Conservation (phyloP, 2,113 vertebrate genomes). For the Cephalopholis sonnerati region DNA sequence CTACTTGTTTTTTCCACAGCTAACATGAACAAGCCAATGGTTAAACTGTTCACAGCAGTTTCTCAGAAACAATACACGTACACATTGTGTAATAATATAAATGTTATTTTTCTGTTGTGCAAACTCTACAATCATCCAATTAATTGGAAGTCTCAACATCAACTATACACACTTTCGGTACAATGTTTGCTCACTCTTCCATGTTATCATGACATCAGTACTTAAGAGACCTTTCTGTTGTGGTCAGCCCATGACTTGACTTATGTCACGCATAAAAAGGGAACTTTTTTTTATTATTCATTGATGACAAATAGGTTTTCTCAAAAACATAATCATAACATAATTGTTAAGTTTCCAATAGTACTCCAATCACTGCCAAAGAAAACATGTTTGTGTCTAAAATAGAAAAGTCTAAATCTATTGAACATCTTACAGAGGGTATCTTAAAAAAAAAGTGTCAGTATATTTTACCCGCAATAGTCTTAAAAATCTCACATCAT, state of each 20-base stretch:
- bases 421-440: neutral
- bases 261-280: neutral
- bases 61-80: neutral
- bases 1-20: neutral
- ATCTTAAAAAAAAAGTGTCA: neutral
- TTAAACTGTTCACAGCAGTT: neutral
- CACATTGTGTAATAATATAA: neutral
- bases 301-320: too few relatives aligned
- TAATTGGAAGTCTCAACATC: neutral
- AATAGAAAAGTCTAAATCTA: constrained; percentile 7
- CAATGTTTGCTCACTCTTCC: constrained; percentile 17
- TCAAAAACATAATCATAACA: neutral
- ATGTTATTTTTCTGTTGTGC: neutral
- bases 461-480: neutral
- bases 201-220: constrained; percentile 28
- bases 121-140: neutral
- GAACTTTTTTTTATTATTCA: neutral
- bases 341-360: neutral
- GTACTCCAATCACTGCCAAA: neutral
- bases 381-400: neutral
- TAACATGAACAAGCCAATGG: neutral
- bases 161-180: neutral
- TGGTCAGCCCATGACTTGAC: neutral
- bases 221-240: neutral
- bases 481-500: neutral